Conservation (phyloP, 2,113 vertebrate genomes). For the Cheirogaleus medius region DNA sequence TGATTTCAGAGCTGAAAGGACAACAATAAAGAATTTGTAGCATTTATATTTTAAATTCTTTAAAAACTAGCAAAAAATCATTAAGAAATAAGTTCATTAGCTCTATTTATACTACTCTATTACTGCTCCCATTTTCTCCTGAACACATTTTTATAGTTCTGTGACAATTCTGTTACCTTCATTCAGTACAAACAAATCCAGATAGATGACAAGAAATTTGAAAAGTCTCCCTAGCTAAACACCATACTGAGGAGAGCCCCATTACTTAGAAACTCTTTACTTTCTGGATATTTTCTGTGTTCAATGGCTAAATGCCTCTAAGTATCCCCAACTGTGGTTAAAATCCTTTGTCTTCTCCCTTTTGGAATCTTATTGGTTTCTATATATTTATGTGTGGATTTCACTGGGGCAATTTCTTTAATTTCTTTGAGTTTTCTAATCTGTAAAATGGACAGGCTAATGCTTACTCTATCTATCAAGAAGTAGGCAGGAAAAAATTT, state of each 20-base stretch:
- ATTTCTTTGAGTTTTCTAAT: background rate
- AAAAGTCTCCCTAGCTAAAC: background rate
- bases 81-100: background rate
- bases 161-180: background rate
- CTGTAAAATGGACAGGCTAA: background rate
- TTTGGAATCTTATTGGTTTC: background rate
- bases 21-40: background rate
- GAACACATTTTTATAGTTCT: background rate
- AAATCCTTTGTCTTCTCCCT: background rate
- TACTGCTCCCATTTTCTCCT: background rate
- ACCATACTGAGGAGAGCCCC: background rate
- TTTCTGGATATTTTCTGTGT: background rate
- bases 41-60: background rate
- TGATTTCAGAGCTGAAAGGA: background rate
- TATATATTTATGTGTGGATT: background rate
- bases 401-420: background rate
- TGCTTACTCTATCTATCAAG: background rate
- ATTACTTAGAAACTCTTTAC: background rate
- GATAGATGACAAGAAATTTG: background rate
- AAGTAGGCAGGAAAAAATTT: background rate
- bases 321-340: background rate
- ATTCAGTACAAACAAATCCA: background rate
- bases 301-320: background rate
- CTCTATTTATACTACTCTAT: background rate
- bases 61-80: background rate